Evolutionary conservation across 1,140 invertebrate species (phyloP), one percentile per base, ranked within the genome.

Genomic region (Chironomus tepperi): DNA sequence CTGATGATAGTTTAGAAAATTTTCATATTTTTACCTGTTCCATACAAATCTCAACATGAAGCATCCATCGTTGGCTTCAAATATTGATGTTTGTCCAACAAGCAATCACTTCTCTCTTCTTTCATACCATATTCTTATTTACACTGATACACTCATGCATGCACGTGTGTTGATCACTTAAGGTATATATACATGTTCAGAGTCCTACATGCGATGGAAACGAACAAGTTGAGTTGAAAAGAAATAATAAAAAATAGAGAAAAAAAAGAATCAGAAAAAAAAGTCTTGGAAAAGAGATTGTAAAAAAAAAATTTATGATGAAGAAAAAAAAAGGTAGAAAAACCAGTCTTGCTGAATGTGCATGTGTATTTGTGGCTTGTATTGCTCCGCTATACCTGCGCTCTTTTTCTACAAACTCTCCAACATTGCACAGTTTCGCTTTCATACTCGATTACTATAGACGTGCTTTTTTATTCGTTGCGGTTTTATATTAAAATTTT

Each of bases 401-500:
- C 47, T 57, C 12, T n/a, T 57, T 57, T 12, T 57, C 47, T 57
- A 57, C 47, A 57, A 57, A 57, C 47, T 57, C 47, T 57, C 12
- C 47, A 57, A 57, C 47, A 57, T 57, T 57, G 47, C 47, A 57
- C 47, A 57, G 47, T 57, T 57, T 57, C 47, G 47, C 47, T 57
- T 57, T 57, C 47, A 57, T 57, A 57, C 47, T 57, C 47, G 47
- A 12, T 57, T 15, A n/a, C n/a, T 57, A 12, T n/a, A 15, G 47
- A 57, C 47, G 47, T n/a, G 47, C 12, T 57, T 57, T 57, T 34
- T 34, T n/a, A n/a, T 34, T 34, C 24, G 24, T 34, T n/a, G n/a
- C 47, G 47, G 47, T 57, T 57, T n/a, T 57, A 12, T 12, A 12
- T 57, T 12, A 9, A 47, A 47, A 34, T 57, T 57, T 57, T 47